Percentiles rank a stretch among this genome's conserved stretches.
Evolutionary conservation across 1,140 invertebrate genomes (phyloP).

Genomic region (Nymphalis io): DNA sequence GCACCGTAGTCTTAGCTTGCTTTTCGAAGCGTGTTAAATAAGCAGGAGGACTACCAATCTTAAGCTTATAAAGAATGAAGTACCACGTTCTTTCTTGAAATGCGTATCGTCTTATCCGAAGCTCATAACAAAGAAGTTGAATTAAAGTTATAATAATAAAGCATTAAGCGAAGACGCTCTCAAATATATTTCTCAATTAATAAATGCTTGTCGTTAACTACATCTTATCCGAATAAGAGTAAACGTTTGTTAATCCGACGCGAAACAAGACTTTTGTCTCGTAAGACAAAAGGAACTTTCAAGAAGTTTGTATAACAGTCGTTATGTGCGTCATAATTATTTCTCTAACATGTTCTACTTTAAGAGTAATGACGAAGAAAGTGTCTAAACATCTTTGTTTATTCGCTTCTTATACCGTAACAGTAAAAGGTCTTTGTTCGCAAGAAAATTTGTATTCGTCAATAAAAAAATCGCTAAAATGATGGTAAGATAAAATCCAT

Average conservation of each 20-base stretch:
- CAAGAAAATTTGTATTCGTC: too few relatives aligned
- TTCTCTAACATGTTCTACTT: background rate
- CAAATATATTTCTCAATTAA: background rate
- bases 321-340: conserved; percentile 3
- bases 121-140: too few relatives aligned
- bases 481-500: too few relatives aligned
- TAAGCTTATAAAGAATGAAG: too few relatives aligned
- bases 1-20: too few relatives aligned
- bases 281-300: background rate
- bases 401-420: background rate
- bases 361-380: background rate
- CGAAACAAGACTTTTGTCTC: conserved; percentile 2
- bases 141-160: too few relatives aligned
- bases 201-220: background rate
- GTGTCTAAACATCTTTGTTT: background rate
- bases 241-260: background rate
- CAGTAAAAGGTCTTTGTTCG: too few relatives aligned
- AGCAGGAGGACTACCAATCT: too few relatives aligned
- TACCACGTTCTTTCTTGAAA: too few relatives aligned
- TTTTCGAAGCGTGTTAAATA: too few relatives aligned
- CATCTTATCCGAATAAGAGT: background rate
- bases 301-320: background rate
- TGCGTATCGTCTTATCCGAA: too few relatives aligned
- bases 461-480: too few relatives aligned
- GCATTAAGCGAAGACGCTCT: background rate